Evolutionary conservation across 2,113 vertebrate species (phyloP), one percentile per base, ranked within the genome.

Genomic region (Calypte anna): DNA sequence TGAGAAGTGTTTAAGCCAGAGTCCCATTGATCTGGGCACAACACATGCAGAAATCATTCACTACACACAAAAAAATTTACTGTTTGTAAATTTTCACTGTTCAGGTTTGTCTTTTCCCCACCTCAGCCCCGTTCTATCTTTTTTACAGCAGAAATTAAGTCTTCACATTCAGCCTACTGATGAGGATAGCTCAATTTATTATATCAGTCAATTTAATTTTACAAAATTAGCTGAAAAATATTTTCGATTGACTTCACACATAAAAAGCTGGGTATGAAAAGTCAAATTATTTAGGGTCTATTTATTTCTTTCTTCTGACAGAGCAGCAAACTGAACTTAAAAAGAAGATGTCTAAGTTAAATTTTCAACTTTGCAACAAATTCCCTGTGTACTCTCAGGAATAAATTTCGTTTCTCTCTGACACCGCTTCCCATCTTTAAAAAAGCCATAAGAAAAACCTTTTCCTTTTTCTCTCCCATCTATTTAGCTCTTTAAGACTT

Each of bases 331-430:
- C 2, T 46, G 24, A 61, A 68, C 16, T 86, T 63, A 17, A 50
- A 61, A 87, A 86, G 59, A 63, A 14, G 48, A 81, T 20, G 24
- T 82, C 10, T 61, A 81, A 82, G 43, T 54, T 62, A 44, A 81
- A 82, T 67, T 82, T 48, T 82, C 57, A 69, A 27, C 58, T 89
- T 72, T 87, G 30, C 19, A 74, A 88, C 59, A 88, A 88, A 92
- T 88, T 94, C 77, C 25, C 74, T 74, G 3, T 27, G 19, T 38
- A 24, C 7, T 9, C 46, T 28, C 33, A 62, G 40, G 69, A 91
- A 76, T 55, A 44, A 62, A 57, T 82, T 67, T 93, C 1, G 19
- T 79, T 86, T 86, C 68, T 86, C 81, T 22, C 23, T 0, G 0
- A 24, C 4, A 17, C 50, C 70, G 4, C 38, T 93, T 93, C 57